Evolutionary conservation across 2,797 vertebrate species (phyloP).

Genomic region (Phataginus tricuspis): DNA sequence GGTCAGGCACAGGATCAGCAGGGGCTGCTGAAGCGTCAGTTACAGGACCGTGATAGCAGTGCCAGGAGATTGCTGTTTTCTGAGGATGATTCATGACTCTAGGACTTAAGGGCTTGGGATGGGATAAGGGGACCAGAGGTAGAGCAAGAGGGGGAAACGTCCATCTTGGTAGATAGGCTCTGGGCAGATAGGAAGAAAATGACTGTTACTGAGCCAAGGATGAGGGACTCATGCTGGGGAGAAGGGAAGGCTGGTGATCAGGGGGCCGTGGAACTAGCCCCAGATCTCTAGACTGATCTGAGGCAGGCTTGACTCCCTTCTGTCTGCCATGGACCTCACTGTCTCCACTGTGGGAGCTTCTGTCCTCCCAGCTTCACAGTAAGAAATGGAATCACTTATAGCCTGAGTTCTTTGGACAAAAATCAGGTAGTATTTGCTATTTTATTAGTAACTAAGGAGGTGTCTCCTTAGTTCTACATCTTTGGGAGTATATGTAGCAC

Average conservation of each 20-base stretch:
- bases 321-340: not conserved
- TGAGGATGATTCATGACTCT: slow-evolving; percentile 52
- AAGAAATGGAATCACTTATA: not conserved
- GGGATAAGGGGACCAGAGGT: not conserved
- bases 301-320: not conserved
- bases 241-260: not conserved
- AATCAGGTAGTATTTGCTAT: not conserved
- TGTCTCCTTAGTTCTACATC: not conserved
- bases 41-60: not conserved
- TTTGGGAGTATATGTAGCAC: not conserved
- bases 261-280: not conserved
- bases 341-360: not conserved
- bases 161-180: not conserved
- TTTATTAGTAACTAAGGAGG: not conserved
- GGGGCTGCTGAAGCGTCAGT: not conserved
- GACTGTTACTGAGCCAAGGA: not conserved
- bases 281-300: not conserved
- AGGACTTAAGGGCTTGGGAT: not conserved
- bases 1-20: not conserved
- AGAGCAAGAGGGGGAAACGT: not conserved
- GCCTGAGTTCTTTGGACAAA: not conserved
- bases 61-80: not conserved
- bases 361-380: not conserved
- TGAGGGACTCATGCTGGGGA: not conserved
- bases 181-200: not conserved